phyloP scores from a whole-genome alignment of 2,113 vertebrate species.

The Calonectris borealis region DNA sequence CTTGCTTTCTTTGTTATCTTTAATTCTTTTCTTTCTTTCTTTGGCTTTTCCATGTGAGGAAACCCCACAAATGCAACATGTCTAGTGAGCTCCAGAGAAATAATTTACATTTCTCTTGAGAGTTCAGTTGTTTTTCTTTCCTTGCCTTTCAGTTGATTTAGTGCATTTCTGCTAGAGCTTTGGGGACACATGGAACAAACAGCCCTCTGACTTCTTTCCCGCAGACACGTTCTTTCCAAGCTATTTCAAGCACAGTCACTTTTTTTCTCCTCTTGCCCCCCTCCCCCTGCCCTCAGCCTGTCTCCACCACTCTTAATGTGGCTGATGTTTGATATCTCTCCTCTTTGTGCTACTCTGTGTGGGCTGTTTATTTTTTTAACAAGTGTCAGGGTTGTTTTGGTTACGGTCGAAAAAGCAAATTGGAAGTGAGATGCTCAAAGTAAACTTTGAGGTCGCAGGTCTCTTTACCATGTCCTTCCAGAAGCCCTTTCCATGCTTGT shows the following conservation, averaged over 20 bases:
- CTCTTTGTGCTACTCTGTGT: not conserved
- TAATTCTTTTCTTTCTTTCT: not conserved
- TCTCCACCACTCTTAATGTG: not conserved
- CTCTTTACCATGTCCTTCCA: not conserved
- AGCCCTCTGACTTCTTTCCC: conserved; percentile 2
- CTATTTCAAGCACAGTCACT: conserved; percentile 14
- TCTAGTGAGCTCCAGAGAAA: not conserved
- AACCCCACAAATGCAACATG: not conserved
- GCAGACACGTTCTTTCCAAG: conserved; percentile 31
- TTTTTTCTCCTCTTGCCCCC: not conserved
- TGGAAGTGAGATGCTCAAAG: not conserved
- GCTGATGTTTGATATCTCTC: conserved; percentile 27
- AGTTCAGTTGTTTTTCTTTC: not conserved
- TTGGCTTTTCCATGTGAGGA: not conserved
- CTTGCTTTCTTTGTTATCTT: not conserved
- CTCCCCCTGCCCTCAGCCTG: not conserved
- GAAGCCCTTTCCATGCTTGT: not conserved
- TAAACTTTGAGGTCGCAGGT: not conserved
- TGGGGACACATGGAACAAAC: conserved; percentile 31
- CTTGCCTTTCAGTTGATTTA: conserved; percentile 20
- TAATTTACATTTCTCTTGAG: conserved; percentile 36
- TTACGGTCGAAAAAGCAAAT: not conserved
- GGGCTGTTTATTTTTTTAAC: conserved; percentile 21
- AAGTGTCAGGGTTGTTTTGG: not conserved
- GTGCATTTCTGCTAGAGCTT: conserved; percentile 4